phyloP scores from a whole-genome alignment of 2,113 vertebrate species.

The Myocastor coypus region DNA sequence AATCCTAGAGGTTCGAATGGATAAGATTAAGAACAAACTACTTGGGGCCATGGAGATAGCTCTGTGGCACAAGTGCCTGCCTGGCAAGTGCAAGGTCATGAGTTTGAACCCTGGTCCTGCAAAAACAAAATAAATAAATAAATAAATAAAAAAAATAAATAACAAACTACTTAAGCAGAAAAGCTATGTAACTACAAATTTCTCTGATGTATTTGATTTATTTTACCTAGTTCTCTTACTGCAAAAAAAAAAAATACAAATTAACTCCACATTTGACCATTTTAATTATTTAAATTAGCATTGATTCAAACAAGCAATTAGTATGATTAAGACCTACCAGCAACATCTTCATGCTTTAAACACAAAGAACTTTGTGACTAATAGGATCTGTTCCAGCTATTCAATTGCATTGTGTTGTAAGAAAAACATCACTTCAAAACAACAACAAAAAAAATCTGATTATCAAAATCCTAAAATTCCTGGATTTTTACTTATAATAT shows the following conservation, averaged over 20 bases:
- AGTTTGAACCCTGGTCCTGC: too few relatives aligned
- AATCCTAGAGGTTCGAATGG: background rate
- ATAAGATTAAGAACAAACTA: background rate
- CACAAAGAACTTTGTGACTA: background rate
- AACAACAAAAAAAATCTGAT: background rate
- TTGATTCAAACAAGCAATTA: background rate
- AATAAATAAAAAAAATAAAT: too few relatives aligned
- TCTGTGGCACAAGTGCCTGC: too few relatives aligned
- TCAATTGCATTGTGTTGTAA: background rate
- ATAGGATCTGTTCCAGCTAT: background rate
- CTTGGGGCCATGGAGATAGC: too few relatives aligned
- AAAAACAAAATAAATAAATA: too few relatives aligned
- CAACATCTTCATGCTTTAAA: background rate
- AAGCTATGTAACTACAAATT: background rate
- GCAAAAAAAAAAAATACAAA: background rate
- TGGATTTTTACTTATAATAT: background rate
- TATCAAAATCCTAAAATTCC: background rate
- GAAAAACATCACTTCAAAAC: slow-evolving; percentile 7
- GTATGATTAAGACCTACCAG: background rate
- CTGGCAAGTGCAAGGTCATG: too few relatives aligned
- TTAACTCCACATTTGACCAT: background rate
- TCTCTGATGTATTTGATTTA: background rate
- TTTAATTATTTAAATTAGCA: slow-evolving; percentile 45
- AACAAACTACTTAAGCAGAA: slow-evolving; percentile 28
- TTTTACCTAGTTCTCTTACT: slow-evolving; percentile 13